A percentile compares a stretch with the other conserved stretches of the same genome.
These are phyloP conservation scores for Triplophysa bombifrons DNA, from an alignment of 2,797 vertebrate genomes.

Conservation along the genomic window DNA sequence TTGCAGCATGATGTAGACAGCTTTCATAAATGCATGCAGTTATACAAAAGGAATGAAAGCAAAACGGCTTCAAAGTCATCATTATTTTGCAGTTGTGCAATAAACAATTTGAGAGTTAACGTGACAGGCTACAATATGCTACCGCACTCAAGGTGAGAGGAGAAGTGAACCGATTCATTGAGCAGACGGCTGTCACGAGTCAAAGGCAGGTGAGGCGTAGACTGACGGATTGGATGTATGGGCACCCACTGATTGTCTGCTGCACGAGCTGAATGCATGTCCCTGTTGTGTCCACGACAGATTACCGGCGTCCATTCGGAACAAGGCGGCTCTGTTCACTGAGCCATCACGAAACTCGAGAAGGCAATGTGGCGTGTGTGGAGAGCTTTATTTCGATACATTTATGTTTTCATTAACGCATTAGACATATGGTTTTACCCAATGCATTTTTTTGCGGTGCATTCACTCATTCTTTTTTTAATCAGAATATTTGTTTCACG, in stretches of 20 bases:
- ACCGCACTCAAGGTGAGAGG: neutral
- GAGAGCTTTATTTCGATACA: slow-evolving; percentile 42
- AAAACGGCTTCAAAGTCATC: neutral
- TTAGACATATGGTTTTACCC: neutral
- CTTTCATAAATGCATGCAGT: neutral
- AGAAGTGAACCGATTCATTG: slow-evolving; percentile 12
- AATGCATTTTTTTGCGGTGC: no score
- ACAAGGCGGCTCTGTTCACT: slow-evolving; percentile 63
- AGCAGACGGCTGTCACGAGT: slow-evolving; percentile 35
- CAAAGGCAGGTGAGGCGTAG: slow-evolving; percentile 40
- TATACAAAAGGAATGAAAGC: neutral
- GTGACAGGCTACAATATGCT: neutral
- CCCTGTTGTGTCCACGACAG: slow-evolving; percentile 59
- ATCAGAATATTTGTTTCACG: no score
- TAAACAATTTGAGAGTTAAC: no score
- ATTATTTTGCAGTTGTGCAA: neutral
- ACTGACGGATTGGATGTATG: slow-evolving; percentile 33
- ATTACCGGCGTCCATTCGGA: slow-evolving; percentile 51
- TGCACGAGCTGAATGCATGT: slow-evolving; percentile 48
- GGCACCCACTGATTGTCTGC: slow-evolving; percentile 49
- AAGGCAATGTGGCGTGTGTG: slow-evolving; percentile 49
- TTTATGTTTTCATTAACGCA: slow-evolving; percentile 6
- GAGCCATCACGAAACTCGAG: slow-evolving; percentile 61
- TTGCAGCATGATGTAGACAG: neutral
- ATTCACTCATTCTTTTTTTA: no score